Percentiles rank a stretch among this genome's conserved stretches.
Conservation (phyloP, 2,113 vertebrate species). For the Rhea pennata region DNA sequence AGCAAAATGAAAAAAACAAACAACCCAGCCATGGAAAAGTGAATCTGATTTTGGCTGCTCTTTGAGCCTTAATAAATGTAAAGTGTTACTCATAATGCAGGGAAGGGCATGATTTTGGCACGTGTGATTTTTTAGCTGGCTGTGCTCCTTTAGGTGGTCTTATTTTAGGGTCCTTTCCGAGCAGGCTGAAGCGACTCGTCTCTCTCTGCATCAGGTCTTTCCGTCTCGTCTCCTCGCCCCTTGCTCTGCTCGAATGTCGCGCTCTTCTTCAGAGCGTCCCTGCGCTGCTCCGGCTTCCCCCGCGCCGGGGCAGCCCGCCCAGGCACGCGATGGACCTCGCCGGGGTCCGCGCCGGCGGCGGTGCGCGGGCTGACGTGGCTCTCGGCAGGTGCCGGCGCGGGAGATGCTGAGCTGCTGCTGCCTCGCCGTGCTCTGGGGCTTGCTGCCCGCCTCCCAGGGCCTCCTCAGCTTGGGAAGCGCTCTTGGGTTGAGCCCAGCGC, state of each 20-base stretch:
- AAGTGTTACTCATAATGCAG: neutral
- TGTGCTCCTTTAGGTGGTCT: neutral
- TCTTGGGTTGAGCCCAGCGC: neutral
- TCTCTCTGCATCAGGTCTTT: neutral
- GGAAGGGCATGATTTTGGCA: neutral
- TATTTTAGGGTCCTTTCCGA: neutral
- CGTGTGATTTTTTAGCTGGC: neutral
- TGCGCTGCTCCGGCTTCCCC: neutral
- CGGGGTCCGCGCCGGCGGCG: too few species aligned
- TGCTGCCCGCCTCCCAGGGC: slow-evolving; percentile 23
- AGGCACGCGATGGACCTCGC: neutral
- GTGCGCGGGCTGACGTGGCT: neutral
- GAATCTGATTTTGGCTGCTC: neutral
- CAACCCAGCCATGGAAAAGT: neutral
- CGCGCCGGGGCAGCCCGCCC: neutral
- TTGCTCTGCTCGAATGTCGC: neutral
- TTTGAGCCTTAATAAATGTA: neutral
- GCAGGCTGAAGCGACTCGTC: neutral
- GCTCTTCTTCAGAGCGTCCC: neutral
- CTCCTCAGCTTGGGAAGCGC: neutral
- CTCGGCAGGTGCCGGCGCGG: neutral
- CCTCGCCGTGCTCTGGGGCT: neutral
- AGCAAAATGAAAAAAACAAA: slow-evolving; percentile 49
- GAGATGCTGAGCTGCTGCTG: neutral
- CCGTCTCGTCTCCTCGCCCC: neutral